Evolutionary conservation across 2,888 invertebrate genomes (phyloP).

Genomic region (Pediacus dermestoides): DNA sequence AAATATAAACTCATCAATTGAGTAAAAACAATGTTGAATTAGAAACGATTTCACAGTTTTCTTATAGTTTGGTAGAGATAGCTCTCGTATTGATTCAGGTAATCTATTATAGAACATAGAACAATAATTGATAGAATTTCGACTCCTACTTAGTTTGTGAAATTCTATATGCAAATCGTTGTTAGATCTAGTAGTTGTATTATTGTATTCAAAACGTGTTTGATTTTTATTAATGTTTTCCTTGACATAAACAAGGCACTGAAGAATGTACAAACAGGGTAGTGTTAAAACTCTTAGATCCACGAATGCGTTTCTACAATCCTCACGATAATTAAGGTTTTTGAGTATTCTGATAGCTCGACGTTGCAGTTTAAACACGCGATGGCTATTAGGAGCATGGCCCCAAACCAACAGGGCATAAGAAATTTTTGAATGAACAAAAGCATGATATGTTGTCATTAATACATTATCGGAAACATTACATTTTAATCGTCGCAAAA

Average conservation of each 20-base stretch:
- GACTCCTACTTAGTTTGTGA: too few relatives aligned
- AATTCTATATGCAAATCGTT: too few relatives aligned
- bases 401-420: slow-evolving; percentile 1
- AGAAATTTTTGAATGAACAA: background rate
- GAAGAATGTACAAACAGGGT: background rate
- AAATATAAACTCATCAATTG: too few relatives aligned
- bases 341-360: background rate
- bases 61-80: too few relatives aligned
- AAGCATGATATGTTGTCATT: background rate
- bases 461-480: slow-evolving; percentile 1
- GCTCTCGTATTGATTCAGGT: too few relatives aligned
- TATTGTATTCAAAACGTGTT: too few relatives aligned
- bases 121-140: too few relatives aligned
- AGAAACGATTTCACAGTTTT: too few relatives aligned
- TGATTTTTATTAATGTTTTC: too few relatives aligned
- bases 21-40: too few relatives aligned
- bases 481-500: background rate
- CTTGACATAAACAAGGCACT: slow-evolving; percentile 1
- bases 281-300: background rate
- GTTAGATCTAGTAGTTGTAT: too few relatives aligned
- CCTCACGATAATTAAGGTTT: background rate
- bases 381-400: slow-evolving; percentile 1
- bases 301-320: slow-evolving; percentile 1
- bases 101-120: too few relatives aligned
- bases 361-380: slow-evolving; percentile 1